A percentile compares a stretch with the other conserved stretches of the same genome.
phyloP scores from a whole-genome alignment of 2,113 vertebrate genomes.

The Phodopus roborovskii region DNA sequence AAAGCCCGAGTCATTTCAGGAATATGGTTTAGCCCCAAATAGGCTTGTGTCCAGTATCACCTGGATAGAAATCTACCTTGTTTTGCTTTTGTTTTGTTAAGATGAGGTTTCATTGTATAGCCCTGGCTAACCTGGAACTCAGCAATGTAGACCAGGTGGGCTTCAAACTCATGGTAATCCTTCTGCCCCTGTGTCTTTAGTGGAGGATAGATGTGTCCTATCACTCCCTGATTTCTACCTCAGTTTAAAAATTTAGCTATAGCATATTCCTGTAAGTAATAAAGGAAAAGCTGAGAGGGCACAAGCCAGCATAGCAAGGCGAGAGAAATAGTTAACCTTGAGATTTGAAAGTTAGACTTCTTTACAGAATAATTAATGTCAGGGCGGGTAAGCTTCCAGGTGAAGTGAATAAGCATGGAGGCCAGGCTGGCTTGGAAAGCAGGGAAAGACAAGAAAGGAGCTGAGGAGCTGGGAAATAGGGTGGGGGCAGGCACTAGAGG shows the following conservation, averaged over 20 bases:
- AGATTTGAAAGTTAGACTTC: background rate
- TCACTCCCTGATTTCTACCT: background rate
- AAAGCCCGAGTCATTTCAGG: conserved; percentile 42
- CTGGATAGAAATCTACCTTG: background rate
- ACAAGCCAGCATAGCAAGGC: background rate
- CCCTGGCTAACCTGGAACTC: background rate
- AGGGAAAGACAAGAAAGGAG: background rate
- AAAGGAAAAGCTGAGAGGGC: conserved; percentile 28
- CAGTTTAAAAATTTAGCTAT: conserved; percentile 1
- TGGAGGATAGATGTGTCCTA: background rate
- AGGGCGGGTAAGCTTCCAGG: background rate
- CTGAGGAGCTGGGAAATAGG: background rate
- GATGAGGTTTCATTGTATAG: background rate
- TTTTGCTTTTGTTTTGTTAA: background rate
- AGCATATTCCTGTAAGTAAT: background rate
- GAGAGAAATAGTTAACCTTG: background rate
- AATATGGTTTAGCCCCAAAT: conserved; percentile 14
- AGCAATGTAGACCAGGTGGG: background rate
- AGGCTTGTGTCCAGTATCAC: background rate
- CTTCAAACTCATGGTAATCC: background rate
- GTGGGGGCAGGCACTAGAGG: background rate
- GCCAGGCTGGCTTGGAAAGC: background rate
- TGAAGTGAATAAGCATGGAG: conserved; percentile 2
- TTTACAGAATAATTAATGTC: conserved; percentile 15
- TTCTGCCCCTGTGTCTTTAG: background rate